These are phyloP conservation scores for Equus przewalskii DNA, from an alignment of 2,113 vertebrate species.

Conservation along the genomic window DNA sequence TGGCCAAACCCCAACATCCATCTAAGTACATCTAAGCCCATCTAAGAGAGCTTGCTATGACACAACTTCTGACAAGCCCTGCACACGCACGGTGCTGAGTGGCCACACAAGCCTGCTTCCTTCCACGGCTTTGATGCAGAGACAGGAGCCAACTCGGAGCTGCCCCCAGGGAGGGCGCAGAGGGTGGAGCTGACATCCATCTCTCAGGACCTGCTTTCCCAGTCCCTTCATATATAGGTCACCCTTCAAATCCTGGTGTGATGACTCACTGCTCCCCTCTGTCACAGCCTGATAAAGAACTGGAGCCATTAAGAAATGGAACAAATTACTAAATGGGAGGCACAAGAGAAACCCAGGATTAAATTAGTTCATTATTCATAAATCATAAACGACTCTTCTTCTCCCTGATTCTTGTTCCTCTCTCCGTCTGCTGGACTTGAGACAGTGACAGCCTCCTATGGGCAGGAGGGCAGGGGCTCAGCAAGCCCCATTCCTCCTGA, in stretches of 20 bases:
- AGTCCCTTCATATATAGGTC: conserved; percentile 45
- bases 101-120: background rate
- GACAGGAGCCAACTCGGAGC: background rate
- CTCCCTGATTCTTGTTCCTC: background rate
- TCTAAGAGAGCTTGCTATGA: too few species aligned
- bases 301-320: conserved; percentile 77
- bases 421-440: background rate
- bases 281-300: conserved; percentile 74
- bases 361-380: conserved; percentile 76
- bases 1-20: accelerated
- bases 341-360: conserved; percentile 62
- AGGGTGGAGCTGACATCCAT: background rate
- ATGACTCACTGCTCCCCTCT: conserved; percentile 65
- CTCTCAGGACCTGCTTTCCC: background rate
- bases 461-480: background rate
- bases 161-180: background rate
- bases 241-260: conserved; percentile 35
- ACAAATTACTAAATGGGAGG: conserved; percentile 77
- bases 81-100: accelerated
- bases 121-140: background rate
- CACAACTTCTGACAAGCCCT: background rate
- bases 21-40: too few species aligned
- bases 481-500: background rate
- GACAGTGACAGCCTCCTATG: background rate
- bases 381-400: conserved; percentile 72